Evolutionary conservation across 2,113 vertebrate genomes (phyloP).

Genomic region (Glaucidium brasilianum): DNA sequence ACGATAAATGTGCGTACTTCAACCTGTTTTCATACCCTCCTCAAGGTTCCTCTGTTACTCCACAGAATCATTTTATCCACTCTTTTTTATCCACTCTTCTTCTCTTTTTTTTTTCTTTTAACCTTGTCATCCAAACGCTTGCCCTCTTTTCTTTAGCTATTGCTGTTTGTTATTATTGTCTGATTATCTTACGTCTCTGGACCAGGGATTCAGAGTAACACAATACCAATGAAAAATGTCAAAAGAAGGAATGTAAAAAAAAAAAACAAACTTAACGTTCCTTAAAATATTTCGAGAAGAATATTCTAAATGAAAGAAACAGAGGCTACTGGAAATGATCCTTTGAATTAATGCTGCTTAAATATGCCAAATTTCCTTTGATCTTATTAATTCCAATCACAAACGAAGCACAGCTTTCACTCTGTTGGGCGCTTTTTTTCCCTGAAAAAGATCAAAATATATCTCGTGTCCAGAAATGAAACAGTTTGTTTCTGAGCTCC

Average conservation of each 20-base stretch:
- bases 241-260: not conserved
- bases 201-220: not conserved
- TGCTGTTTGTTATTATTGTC: not conserved
- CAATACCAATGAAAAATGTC: not conserved
- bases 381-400: constrained; percentile 41
- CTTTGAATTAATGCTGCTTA: not conserved
- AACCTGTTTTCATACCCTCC: not conserved
- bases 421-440: not conserved
- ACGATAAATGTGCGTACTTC: fast-evolving
- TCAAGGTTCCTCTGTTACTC: not conserved
- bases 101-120: not conserved
- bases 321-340: not conserved
- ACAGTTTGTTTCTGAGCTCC: constrained; percentile 25
- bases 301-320: not conserved
- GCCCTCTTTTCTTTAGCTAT: not conserved
- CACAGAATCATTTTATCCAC: not conserved
- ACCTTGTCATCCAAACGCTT: not conserved
- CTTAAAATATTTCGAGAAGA: not conserved
- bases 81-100: not conserved
- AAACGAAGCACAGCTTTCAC: not conserved
- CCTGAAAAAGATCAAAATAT: constrained; percentile 28
- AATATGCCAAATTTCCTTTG: constrained; percentile 28
- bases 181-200: not conserved
- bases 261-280: not conserved
- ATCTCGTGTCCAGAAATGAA: constrained; percentile 34